Evolutionary conservation across 2,113 vertebrate genomes (phyloP).

Genomic region (Ciconia boyciana): DNA sequence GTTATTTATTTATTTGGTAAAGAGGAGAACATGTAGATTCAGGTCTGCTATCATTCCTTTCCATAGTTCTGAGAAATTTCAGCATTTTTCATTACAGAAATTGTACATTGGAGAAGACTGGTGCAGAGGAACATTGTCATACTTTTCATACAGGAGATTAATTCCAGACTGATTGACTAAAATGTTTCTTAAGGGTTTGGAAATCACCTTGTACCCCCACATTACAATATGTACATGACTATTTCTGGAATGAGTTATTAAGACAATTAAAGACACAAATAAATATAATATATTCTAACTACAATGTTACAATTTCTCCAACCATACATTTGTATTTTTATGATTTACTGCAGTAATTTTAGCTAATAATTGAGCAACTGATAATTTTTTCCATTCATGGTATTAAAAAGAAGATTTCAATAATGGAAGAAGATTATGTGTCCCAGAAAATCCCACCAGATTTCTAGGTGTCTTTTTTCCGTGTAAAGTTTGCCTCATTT

Average conservation of each 20-base stretch:
- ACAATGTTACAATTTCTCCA: not conserved
- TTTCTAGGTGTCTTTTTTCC: not conserved
- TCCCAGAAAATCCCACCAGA: not conserved
- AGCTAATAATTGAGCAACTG: not conserved
- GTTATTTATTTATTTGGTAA: not conserved
- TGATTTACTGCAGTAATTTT: not conserved
- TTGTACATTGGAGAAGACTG: not conserved
- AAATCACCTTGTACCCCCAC: not conserved
- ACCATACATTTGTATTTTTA: not conserved
- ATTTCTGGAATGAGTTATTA: not conserved
- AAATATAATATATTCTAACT: not conserved
- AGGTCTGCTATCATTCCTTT: not conserved
- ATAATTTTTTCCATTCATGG: not conserved
- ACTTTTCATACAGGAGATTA: not conserved
- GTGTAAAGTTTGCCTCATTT: not conserved
- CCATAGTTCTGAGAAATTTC: not conserved
- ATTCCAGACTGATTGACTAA: not conserved
- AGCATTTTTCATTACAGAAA: not conserved
- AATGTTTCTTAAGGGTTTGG: not conserved
- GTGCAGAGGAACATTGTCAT: not conserved
- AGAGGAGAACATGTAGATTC: not conserved
- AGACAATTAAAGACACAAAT: not conserved
- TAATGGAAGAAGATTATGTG: not conserved
- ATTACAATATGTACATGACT: not conserved
- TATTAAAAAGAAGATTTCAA: not conserved